A percentile compares a stretch with the other conserved stretches of the same genome.
Evolutionary conservation across 2,797 vertebrate genomes (phyloP).

Genomic region (Gallinago solitaria): DNA sequence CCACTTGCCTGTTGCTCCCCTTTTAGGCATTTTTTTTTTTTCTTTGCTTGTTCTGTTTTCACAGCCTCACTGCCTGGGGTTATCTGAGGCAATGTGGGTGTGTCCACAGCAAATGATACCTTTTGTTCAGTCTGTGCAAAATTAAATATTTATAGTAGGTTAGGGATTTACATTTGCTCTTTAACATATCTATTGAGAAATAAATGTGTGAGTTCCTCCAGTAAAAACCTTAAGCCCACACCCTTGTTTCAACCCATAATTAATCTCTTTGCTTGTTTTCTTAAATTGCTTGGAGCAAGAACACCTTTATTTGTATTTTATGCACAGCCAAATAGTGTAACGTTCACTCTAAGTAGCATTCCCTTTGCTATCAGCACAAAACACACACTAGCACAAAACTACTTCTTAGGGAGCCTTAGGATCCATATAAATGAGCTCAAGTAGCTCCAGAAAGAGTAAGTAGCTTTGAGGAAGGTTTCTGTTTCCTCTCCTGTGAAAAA

Average conservation of each 20-base stretch:
- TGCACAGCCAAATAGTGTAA: too few relatives aligned
- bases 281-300: not conserved
- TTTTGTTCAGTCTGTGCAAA: not conserved
- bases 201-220: not conserved
- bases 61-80: not conserved
- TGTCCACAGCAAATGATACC: not conserved
- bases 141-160: constrained; percentile 14
- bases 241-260: not conserved
- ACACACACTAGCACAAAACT: not conserved
- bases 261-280: not conserved
- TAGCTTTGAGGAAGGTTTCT: not conserved
- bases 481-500: not conserved
- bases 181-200: constrained; percentile 21
- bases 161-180: constrained; percentile 7
- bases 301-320: not conserved
- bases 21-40: not conserved
- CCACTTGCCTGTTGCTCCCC: not conserved
- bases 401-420: not conserved
- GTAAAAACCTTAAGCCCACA: not conserved
- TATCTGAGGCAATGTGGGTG: constrained; percentile 11
- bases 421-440: not conserved
- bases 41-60: not conserved
- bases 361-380: not conserved
- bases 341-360: not conserved
- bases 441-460: not conserved